Evolutionary conservation across 2,113 vertebrate species (phyloP).

Genomic region (Physeter macrocephalus): DNA sequence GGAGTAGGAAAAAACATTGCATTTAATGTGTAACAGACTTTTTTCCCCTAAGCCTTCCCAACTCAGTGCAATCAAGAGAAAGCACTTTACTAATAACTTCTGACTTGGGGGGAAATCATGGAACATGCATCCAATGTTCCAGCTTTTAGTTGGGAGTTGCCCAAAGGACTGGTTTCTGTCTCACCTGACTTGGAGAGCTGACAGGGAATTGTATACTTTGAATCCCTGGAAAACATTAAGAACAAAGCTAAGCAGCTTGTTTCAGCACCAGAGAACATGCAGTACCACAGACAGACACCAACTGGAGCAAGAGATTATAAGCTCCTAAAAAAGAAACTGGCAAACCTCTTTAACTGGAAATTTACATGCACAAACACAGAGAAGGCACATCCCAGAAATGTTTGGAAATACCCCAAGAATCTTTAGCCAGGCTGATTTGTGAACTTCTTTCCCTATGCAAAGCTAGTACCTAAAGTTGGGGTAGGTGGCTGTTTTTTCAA

Average conservation of each 20-base stretch:
- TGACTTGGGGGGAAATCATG: background rate
- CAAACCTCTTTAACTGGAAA: background rate
- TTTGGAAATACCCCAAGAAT: background rate
- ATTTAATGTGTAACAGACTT: background rate
- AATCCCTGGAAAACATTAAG: background rate
- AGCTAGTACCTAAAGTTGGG: background rate
- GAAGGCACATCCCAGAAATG: background rate
- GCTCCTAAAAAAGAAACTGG: background rate
- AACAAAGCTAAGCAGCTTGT: background rate
- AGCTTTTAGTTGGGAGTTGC: background rate
- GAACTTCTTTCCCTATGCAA: background rate
- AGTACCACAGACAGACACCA: background rate
- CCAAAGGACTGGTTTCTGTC: background rate
- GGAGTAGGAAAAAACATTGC: background rate
- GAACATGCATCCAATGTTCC: background rate
- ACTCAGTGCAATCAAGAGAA: background rate
- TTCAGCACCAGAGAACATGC: background rate
- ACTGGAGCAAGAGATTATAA: fast-evolving
- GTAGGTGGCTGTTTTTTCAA: background rate
- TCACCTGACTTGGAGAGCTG: background rate
- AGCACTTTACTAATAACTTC: background rate
- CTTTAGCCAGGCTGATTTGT: background rate
- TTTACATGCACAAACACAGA: background rate
- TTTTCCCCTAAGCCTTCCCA: background rate
- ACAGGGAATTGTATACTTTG: background rate